Conservation (phyloP, 2,888 invertebrate genomes). For the Trachelus iudaicus region DNA sequence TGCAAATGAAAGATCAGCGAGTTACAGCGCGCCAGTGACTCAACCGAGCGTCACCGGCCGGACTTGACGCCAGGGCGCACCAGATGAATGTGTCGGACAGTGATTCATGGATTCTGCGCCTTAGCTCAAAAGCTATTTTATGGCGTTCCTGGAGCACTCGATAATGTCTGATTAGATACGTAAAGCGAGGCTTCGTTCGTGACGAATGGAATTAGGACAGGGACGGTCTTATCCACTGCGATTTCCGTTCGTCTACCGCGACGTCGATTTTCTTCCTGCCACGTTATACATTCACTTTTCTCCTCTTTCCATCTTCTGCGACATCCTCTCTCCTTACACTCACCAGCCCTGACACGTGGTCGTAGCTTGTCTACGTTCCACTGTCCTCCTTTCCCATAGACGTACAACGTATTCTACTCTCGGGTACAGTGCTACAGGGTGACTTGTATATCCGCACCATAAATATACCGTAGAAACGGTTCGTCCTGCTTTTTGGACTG, state of each 20-base stretch:
- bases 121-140: constrained; percentile 38
- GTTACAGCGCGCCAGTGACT: constrained; percentile 27
- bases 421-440: neutral
- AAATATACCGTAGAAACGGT: neutral
- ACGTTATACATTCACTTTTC: neutral
- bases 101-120: constrained; percentile 51
- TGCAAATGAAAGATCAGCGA: constrained; percentile 50
- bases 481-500: neutral
- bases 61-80: neutral
- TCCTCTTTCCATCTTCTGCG: constrained; percentile 2
- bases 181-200: constrained; percentile 46
- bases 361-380: neutral
- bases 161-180: constrained; percentile 53
- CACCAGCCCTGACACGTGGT: neutral
- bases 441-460: neutral
- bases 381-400: neutral
- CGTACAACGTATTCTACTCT: neutral
- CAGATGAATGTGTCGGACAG: constrained; percentile 9
- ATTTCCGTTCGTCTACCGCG: constrained; percentile 7
- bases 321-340: neutral
- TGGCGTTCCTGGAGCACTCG: constrained; percentile 28
- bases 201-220: constrained; percentile 50
- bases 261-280: neutral
- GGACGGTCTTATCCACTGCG: constrained; percentile 24
- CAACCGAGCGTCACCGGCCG: constrained; percentile 22